A percentile compares a stretch with the other conserved stretches of the same genome.
phyloP scores from a whole-genome alignment of 1,140 invertebrate genomes.

The Bombus impatiens region DNA sequence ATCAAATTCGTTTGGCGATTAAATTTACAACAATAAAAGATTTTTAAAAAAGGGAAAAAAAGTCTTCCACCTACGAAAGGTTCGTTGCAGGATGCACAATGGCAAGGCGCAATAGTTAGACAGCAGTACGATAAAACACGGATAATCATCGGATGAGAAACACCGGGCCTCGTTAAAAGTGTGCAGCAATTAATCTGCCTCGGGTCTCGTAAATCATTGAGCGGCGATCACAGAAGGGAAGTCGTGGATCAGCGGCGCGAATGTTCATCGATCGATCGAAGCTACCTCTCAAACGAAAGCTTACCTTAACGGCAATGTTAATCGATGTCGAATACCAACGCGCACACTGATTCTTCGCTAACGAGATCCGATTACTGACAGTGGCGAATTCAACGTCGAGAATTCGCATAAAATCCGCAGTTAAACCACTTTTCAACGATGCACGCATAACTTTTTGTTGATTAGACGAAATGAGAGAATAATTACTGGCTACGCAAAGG shows the following conservation, averaged over 20 bases:
- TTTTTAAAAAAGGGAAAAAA: not conserved
- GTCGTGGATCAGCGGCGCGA: slow-evolving; percentile 26
- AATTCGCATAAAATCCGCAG: not conserved
- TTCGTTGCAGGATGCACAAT: not conserved
- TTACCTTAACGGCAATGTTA: slow-evolving; percentile 47
- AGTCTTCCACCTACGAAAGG: not conserved
- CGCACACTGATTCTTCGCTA: slow-evolving; percentile 48
- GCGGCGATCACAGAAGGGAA: slow-evolving; percentile 46
- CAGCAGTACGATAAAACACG: not conserved
- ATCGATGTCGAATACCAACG: slow-evolving; percentile 44
- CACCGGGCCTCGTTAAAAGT: slow-evolving; percentile 53
- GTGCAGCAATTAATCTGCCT: slow-evolving; percentile 53
- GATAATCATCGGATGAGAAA: not conserved
- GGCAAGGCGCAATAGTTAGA: not conserved
- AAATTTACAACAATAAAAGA: not conserved
- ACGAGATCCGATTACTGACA: slow-evolving; percentile 58
- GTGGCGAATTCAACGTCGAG: not conserved
- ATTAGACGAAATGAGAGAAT: not conserved
- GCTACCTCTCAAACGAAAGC: slow-evolving; percentile 46
- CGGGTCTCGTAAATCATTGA: slow-evolving; percentile 56
- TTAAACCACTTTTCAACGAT: not conserved
- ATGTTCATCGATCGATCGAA: slow-evolving; percentile 16
- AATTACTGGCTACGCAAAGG: not conserved
- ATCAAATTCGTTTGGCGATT: too few relatives aligned
- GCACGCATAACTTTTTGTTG: not conserved